Percentiles rank a stretch among this genome's conserved stretches.
Conservation (phyloP, 2,113 vertebrate species). For the Cavia aperea region DNA sequence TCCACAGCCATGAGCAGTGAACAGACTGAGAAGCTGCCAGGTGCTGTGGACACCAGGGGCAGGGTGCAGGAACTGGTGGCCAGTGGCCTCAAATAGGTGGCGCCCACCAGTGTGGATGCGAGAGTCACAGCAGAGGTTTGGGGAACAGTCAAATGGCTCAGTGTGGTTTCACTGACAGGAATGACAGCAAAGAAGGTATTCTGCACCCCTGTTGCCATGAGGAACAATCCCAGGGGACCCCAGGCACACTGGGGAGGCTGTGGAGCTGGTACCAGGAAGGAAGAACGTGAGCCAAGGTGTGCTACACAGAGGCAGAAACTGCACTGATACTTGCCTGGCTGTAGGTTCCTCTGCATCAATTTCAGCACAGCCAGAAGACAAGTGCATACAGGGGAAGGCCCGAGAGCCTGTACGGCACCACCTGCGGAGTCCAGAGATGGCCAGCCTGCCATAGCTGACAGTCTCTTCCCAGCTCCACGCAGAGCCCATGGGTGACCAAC, state of each 20-base stretch:
- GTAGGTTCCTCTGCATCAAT: background rate
- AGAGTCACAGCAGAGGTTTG: slow-evolving; percentile 81
- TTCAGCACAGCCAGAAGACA: background rate
- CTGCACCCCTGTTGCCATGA: background rate
- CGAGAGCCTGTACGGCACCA: background rate
- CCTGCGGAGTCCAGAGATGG: background rate
- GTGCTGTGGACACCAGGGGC: background rate
- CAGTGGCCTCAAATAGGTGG: slow-evolving; percentile 74
- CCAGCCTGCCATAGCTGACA: background rate
- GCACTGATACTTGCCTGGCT: background rate
- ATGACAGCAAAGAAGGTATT: background rate
- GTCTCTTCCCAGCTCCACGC: background rate
- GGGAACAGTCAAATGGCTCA: background rate
- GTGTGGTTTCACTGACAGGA: background rate
- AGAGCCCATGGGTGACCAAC: background rate
- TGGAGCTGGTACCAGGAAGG: too few species aligned
- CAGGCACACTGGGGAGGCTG: background rate
- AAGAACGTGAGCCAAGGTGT: background rate
- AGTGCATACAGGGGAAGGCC: background rate
- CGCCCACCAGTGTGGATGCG: slow-evolving; percentile 84
- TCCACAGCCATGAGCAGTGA: slow-evolving; percentile 73
- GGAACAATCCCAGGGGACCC: background rate
- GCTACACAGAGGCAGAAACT: background rate
- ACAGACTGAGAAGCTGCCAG: slow-evolving; percentile 22
- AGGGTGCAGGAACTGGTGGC: slow-evolving; percentile 73